Evolutionary conservation across 2,113 vertebrate genomes (phyloP).

Genomic region (Larimichthys crocea): DNA sequence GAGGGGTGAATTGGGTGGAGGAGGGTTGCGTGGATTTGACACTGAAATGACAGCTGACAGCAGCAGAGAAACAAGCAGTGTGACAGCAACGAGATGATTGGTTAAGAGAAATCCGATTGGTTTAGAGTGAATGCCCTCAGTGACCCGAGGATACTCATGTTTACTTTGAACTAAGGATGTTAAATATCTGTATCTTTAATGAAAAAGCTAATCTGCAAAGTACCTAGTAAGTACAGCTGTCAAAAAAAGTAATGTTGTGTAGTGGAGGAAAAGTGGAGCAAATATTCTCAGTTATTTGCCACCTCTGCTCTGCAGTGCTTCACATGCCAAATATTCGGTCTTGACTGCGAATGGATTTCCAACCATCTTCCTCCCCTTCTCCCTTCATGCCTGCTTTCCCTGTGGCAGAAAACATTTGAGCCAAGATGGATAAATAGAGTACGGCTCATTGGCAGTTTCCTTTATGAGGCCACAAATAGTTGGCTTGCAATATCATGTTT

Average conservation of each 20-base stretch:
- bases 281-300: not conserved
- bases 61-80: too few relatives aligned
- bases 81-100: not conserved
- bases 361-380: not conserved
- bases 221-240: not conserved
- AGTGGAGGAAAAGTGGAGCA: not conserved
- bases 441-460: slow-evolving; percentile 41
- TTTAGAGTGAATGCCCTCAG: too few relatives aligned
- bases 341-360: slow-evolving; percentile 1
- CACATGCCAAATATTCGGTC: not conserved
- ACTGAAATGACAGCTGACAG: too few relatives aligned
- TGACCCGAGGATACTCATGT: too few relatives aligned
- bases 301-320: not conserved
- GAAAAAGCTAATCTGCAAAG: not conserved
- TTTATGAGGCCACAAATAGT: slow-evolving; percentile 76
- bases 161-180: too few relatives aligned
- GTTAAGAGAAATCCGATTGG: not conserved
- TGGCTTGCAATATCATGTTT: slow-evolving; percentile 72
- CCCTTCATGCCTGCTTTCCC: not conserved
- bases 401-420: slow-evolving; percentile 44
- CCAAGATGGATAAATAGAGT: slow-evolving; percentile 46
- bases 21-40: too few relatives aligned
- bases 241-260: not conserved
- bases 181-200: not conserved
- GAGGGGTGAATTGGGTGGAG: too few relatives aligned